Evolutionary conservation across 2,113 vertebrate species (phyloP), one percentile per base, ranked within the genome.

Genomic region (Hippolais icterina): DNA sequence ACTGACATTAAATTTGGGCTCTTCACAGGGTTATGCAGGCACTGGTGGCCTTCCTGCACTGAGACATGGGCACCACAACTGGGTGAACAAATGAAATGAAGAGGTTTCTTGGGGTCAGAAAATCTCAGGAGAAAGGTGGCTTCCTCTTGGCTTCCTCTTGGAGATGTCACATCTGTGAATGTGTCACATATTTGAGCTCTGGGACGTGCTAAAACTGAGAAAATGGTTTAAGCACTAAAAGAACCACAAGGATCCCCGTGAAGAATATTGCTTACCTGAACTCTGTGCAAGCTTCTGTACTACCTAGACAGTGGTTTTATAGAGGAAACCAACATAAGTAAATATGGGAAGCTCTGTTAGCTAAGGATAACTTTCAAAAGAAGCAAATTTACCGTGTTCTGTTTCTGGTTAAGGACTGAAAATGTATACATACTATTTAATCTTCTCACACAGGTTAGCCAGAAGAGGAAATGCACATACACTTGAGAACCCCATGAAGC

Each of bases 381-480:
- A 68, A 81, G 64, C 13, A 64, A 52, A 64, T 28, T 24, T 74
- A 78, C 20, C 18, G 21, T 31, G 39, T 37, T 59, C 33, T 76
- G 11, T n/a, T 91, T 85, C 39, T 85, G 46, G 14, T 70, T 77
- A 68, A 93, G 25, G 41, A 71, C 25, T 24, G 64, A 90, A 89
- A 74, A 84, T 37, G 39, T 17, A 92, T 97, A 98, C 98, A 1
- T 97, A 98, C 98, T 57, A 47, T 93, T 97, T 85, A 39, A 98
- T 97, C 95, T 96, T 93, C 92, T 97, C 91, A 57, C 98, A 98
- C 66, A 98, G 94, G 75, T 94, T 94, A 84, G 64, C 65, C 96
- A 98, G 90, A 86, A 91, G 80, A 25, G 98, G 98, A 92, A 98
- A 93, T 4, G 95, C 87, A 91, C 98, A 98, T 61, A 98, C 33